These are phyloP conservation scores for Drosophila busckii DNA, from an alignment of 1,140 invertebrate genomes.

Conservation along the genomic window DNA sequence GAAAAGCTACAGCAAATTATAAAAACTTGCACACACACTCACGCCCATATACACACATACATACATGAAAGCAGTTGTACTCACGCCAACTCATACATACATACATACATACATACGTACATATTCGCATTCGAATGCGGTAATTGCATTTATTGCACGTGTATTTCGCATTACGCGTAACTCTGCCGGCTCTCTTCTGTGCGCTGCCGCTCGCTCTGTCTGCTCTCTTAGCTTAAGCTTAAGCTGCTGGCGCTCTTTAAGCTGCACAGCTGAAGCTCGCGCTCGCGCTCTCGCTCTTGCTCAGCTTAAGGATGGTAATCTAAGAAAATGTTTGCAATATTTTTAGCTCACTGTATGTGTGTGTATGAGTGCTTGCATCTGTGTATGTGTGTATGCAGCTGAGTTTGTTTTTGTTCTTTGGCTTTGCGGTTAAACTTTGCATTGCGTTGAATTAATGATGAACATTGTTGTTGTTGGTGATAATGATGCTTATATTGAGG, in stretches of 20 bases:
- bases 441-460: conserved; percentile 35
- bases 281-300: background rate
- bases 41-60: background rate
- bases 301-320: conserved; percentile 6
- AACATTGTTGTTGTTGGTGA: conserved; percentile 2
- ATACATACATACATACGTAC: conserved; percentile 7
- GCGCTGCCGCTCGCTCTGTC: background rate
- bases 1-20: conserved; percentile 50
- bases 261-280: background rate
- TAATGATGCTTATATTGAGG: conserved; percentile 14
- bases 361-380: conserved; percentile 5
- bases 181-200: conserved; percentile 5
- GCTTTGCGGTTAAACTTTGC: conserved; percentile 23
- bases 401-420: background rate
- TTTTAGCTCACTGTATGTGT: conserved; percentile 16
- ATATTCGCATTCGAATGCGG: conserved; percentile 43
- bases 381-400: background rate
- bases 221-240: background rate
- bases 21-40: conserved; percentile 43
- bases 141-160: conserved; percentile 73
- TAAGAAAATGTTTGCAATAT: conserved; percentile 6
- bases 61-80: conserved; percentile 12
- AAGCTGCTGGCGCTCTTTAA: conserved; percentile 5
- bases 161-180: conserved; percentile 30
- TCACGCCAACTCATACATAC: conserved; percentile 14